Evolutionary conservation across 2,113 vertebrate species (phyloP).

Genomic region (Sigmodon hispidus): DNA sequence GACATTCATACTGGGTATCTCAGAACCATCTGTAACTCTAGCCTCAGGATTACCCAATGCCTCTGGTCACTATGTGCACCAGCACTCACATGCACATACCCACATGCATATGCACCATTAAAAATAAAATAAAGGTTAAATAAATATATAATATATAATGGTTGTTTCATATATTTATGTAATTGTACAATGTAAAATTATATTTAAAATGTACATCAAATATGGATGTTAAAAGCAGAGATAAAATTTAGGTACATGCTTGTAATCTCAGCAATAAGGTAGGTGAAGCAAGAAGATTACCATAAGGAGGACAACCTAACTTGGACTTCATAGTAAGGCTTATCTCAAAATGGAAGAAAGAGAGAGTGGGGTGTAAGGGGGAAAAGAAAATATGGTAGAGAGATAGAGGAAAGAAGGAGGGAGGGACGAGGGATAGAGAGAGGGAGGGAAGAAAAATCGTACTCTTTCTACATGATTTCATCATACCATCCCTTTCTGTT

Average conservation of each 20-base stretch:
- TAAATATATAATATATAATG: too few species aligned
- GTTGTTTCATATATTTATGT: background rate
- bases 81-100: too few species aligned
- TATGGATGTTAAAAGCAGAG: background rate
- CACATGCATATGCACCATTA: background rate
- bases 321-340: background rate
- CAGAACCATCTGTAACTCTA: background rate
- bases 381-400: background rate
- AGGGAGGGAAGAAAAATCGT: accelerated
- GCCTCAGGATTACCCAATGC: background rate
- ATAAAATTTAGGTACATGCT: background rate
- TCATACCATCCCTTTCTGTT: background rate
- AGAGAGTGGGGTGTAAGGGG: accelerated
- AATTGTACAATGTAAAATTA: background rate
- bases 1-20: background rate
- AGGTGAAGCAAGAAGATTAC: background rate
- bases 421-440: accelerated
- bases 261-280: background rate
- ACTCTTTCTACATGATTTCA: background rate
- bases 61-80: background rate
- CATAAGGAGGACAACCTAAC: background rate
- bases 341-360: accelerated
- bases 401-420: background rate
- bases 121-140: background rate
- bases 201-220: background rate